A percentile compares a stretch with the other conserved stretches of the same genome.
Conservation (phyloP, 2,113 vertebrate genomes). For the Corydoras sp. region DNA sequence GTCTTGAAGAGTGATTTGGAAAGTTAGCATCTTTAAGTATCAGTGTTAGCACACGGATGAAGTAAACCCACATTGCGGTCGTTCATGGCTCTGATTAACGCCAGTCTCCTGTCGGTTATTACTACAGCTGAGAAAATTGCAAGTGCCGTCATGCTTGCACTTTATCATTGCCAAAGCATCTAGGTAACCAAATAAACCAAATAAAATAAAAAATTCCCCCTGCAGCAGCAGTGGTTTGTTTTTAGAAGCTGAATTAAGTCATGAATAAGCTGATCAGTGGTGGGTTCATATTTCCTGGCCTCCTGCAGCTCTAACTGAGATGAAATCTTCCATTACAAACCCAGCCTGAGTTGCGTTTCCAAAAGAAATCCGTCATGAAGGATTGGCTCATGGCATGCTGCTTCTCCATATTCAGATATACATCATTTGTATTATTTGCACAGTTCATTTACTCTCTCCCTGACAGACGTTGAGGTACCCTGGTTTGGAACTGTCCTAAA, state of each 20-base stretch:
- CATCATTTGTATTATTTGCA: constrained; percentile 1
- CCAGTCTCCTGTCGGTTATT: constrained; percentile 29
- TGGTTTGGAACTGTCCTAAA: too few relatives aligned
- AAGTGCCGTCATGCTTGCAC: constrained; percentile 6
- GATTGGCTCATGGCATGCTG: neutral
- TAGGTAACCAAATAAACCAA: constrained; percentile 31
- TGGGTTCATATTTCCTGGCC: constrained; percentile 17
- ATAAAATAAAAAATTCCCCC: constrained; percentile 5
- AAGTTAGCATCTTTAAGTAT: constrained; percentile 7
- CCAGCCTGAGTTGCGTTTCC: neutral
- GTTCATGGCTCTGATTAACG: constrained; percentile 32
- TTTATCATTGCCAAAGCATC: constrained; percentile 33
- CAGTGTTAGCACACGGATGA: constrained; percentile 6
- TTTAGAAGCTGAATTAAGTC: constrained; percentile 35
- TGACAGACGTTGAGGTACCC: too few relatives aligned
- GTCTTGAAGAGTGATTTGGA: neutral
- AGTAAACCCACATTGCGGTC: neutral
- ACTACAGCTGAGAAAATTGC: constrained; percentile 36
- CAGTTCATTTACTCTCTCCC: neutral
- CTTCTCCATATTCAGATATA: neutral
- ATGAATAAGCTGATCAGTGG: constrained; percentile 20
- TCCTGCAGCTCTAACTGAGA: constrained; percentile 17
- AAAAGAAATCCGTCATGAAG: neutral
- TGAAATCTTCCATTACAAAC: constrained; percentile 30
- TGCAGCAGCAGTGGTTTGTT: neutral